A percentile compares a stretch with the other conserved stretches of the same genome.
Evolutionary conservation across 2,888 invertebrate species (phyloP).

Genomic region (Lepidocyrtoides sp.): DNA sequence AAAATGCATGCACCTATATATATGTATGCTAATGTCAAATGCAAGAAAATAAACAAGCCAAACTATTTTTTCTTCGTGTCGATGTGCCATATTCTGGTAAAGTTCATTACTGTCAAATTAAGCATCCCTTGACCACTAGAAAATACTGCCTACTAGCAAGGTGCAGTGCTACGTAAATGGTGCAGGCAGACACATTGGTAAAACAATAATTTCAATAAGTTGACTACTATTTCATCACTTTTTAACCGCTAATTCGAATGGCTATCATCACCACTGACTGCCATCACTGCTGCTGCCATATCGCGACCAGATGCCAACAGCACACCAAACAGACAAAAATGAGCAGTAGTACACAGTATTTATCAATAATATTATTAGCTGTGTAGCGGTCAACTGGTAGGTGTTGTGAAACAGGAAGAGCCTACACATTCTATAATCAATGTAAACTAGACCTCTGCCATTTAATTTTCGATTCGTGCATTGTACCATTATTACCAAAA

Average conservation of each 20-base stretch:
- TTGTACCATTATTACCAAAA: neutral
- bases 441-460: slow-evolving; percentile 47
- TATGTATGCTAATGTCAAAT: neutral
- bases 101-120: slow-evolving; percentile 73
- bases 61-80: neutral
- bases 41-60: neutral
- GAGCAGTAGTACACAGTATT: neutral
- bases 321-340: neutral
- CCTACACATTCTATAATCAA: neutral
- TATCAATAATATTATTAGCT: neutral
- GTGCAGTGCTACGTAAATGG: neutral
- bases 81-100: slow-evolving; percentile 44
- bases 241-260: slow-evolving; percentile 1
- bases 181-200: slow-evolving; percentile 5
- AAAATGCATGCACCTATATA: neutral
- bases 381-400: slow-evolving; percentile 55
- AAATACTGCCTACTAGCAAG: neutral
- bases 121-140: slow-evolving; percentile 62
- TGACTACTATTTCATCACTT: slow-evolving; percentile 54
- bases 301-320: neutral
- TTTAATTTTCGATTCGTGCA: slow-evolving; percentile 10
- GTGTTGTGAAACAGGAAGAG: slow-evolving; percentile 70
- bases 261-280: slow-evolving; percentile 14
- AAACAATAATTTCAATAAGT: slow-evolving; percentile 18
- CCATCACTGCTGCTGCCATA: neutral